phyloP scores from a whole-genome alignment of 2,888 invertebrate species.

The Cephus pygmeus region DNA sequence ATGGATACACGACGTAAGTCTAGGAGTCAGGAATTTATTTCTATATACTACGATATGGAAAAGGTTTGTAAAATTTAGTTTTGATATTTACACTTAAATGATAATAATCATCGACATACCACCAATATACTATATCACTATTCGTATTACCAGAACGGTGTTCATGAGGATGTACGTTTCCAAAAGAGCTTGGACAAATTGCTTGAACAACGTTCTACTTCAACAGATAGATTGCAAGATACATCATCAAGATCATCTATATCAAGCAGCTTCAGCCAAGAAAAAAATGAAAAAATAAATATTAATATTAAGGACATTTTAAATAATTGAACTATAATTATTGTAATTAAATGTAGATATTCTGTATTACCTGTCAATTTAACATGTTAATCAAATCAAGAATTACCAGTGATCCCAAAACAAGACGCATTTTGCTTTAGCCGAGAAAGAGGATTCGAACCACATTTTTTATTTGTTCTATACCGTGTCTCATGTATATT shows the following conservation, averaged over 20 bases:
- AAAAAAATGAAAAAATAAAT: neutral
- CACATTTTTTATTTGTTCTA: no score
- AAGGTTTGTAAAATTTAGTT: slow-evolving; percentile 35
- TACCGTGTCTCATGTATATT: no score
- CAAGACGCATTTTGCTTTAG: no score
- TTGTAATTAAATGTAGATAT: neutral
- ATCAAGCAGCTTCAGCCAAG: neutral
- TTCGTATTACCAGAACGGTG: neutral
- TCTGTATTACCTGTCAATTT: neutral
- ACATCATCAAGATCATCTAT: neutral
- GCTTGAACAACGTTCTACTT: neutral
- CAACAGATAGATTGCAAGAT: neutral
- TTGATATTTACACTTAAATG: neutral
- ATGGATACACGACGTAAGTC: slow-evolving; percentile 68
- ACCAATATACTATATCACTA: neutral
- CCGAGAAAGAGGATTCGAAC: no score
- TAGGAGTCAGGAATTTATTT: slow-evolving; percentile 72
- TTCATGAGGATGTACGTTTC: neutral
- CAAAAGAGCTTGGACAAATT: neutral
- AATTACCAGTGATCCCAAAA: no score
- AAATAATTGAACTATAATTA: neutral
- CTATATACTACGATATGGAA: slow-evolving; percentile 72
- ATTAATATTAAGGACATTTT: neutral
- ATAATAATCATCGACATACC: neutral
- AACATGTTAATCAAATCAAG: neutral